Percentiles rank a stretch among this genome's conserved stretches.
These are phyloP conservation scores for Orthochromis indermauri DNA, from an alignment of 2,113 vertebrate species.

Conservation along the genomic window DNA sequence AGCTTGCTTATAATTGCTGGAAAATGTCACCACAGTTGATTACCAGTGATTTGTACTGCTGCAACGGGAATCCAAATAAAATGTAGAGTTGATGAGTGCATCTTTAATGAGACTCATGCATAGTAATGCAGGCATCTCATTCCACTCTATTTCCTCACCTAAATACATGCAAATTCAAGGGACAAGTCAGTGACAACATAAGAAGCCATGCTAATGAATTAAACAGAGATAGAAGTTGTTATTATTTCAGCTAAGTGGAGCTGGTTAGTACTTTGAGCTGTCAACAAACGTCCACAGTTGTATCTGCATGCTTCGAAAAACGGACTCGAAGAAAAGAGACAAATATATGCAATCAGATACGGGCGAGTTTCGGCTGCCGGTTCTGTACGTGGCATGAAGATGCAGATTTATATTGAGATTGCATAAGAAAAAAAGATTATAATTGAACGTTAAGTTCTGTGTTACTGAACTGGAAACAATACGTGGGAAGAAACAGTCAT, in stretches of 20 bases:
- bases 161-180: conserved; percentile 62
- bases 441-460: background rate
- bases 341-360: background rate
- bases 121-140: conserved; percentile 51
- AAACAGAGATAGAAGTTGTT: background rate
- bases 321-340: background rate
- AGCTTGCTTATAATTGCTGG: conserved; percentile 62
- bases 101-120: conserved; percentile 66
- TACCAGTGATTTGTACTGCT: conserved; percentile 66
- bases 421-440: background rate
- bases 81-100: conserved; percentile 61
- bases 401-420: background rate
- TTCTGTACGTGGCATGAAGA: background rate
- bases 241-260: conserved; percentile 10
- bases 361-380: background rate
- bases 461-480: background rate
- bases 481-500: background rate
- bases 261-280: background rate
- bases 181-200: conserved; percentile 6
- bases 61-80: conserved; percentile 55
- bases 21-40: conserved; percentile 73
- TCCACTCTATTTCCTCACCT: conserved; percentile 40
- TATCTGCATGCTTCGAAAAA: background rate
- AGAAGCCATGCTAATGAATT: conserved; percentile 19
- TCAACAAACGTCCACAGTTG: background rate